phyloP scores from a whole-genome alignment of 2,797 vertebrate species.

The Brachyrhaphis roseni region DNA sequence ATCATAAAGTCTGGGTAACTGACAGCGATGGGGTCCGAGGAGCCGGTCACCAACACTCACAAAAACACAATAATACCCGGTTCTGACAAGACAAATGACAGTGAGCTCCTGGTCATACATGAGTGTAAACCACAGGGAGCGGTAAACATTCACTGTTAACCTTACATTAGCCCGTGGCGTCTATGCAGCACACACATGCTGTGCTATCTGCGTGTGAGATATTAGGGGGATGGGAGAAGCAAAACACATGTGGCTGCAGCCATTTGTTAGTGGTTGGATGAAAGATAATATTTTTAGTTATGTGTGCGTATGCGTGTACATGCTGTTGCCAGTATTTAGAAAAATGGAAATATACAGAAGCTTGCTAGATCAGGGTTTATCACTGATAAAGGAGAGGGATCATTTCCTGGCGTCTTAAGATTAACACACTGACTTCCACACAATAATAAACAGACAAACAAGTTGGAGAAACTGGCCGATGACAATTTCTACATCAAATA shows the following conservation, averaged over 20 bases:
- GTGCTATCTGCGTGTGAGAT: slow-evolving; percentile 13
- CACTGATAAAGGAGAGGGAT: slow-evolving; percentile 23
- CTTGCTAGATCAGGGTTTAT: slow-evolving; percentile 42
- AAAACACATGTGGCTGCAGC: neutral
- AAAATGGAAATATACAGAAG: slow-evolving; percentile 4
- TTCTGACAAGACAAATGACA: slow-evolving; percentile 74
- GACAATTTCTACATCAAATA: neutral
- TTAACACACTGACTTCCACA: slow-evolving; percentile 59
- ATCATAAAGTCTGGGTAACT: slow-evolving; percentile 74
- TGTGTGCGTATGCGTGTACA: slow-evolving; percentile 12
- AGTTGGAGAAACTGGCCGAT: neutral
- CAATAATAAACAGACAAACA: slow-evolving; percentile 22
- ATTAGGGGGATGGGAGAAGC: slow-evolving; percentile 22
- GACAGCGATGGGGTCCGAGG: slow-evolving; percentile 67
- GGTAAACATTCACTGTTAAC: slow-evolving; percentile 65
- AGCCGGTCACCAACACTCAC: slow-evolving; percentile 65
- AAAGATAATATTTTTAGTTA: slow-evolving; percentile 9
- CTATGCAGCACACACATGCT: slow-evolving; percentile 27
- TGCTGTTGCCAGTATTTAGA: neutral
- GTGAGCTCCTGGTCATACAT: slow-evolving; percentile 49
- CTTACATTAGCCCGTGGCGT: slow-evolving; percentile 69
- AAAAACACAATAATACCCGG: slow-evolving; percentile 30
- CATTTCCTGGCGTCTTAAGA: slow-evolving; percentile 34
- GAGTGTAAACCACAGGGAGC: slow-evolving; percentile 52
- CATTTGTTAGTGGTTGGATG: slow-evolving; percentile 6